Base-by-base conservation (phyloP, 1,140 invertebrate species). In the Arctopsyche grandis region DNA sequence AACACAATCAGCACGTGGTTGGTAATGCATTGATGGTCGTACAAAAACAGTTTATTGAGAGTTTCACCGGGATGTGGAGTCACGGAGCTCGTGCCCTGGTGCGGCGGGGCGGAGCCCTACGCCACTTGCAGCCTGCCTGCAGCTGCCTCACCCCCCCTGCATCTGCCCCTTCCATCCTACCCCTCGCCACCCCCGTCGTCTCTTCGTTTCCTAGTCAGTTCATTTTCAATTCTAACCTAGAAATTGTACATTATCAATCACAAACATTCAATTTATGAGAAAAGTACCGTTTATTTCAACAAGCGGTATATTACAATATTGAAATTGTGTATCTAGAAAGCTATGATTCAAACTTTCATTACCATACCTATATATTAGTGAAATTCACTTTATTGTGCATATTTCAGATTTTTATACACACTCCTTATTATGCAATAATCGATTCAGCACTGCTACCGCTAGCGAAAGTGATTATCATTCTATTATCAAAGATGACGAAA, bases 401-500 rank as follows among this genome's bases (percentile, higher is more conserved):
- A 69, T 26, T 69, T 29, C 16, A 69, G 9, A 69, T 69, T 69
- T 19, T 69, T 26, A 26, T 29, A 69, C 26, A 12, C 9, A 26
- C n/a, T 69, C 24, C 5, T 21, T 14, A 29, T 26, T 60, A 60
- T 77, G 21, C 29, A 29, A 46, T 9, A 77, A 48, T n/a, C 46
- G 16, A 70, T 77, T 26, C n/a, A 77, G 69, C 24, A 70, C 80
- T 3, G 80, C 75, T 9, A 69, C 80, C 9, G 80, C 74, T 16
- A 79, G 70, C 38, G 78, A 79, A 21, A 79, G 9, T 19, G 80
- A 81, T 56, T 77, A 79, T 77, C 80, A 81, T 52, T 79, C 73
- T 10, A 81, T 81, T 14, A 81, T 81, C 19, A 81, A 81, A 81
- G 75, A 81, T 75, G 60, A 43, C 0, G 91, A 93, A 84, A 91